Evolutionary conservation across 2,888 invertebrate species (phyloP).

Genomic region (Lepidochrysops patricia): DNA sequence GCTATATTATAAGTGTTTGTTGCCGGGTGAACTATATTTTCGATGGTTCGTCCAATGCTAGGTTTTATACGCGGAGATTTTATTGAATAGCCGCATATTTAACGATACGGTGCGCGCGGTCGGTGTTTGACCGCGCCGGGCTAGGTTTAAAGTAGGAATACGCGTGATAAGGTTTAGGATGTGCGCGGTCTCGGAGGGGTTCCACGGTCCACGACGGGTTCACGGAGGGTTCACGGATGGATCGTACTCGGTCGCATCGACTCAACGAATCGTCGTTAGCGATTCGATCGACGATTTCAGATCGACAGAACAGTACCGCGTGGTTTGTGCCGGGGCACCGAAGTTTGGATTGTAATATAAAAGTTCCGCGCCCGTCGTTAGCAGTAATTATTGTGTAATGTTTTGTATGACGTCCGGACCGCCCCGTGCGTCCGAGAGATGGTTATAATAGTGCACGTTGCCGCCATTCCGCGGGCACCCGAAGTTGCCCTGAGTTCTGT

Average conservation of each 20-base stretch:
- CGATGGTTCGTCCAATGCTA: constrained; percentile 54
- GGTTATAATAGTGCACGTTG: constrained; percentile 21
- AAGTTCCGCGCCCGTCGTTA: constrained; percentile 16
- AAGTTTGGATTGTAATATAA: constrained; percentile 3
- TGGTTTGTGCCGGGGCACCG: no score
- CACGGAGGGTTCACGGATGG: no score
- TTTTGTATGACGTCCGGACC: constrained; percentile 43
- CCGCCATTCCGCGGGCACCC: constrained; percentile 4
- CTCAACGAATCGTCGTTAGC: background rate
- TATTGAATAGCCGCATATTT: constrained; percentile 67
- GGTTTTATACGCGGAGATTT: constrained; percentile 67
- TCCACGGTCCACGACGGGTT: no score
- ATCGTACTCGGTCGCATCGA: no score
- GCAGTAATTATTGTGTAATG: constrained; percentile 42
- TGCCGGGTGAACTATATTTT: constrained; percentile 41
- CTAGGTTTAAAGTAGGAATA: constrained; percentile 27
- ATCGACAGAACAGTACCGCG: background rate
- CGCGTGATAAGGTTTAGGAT: constrained; percentile 23
- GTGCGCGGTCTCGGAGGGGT: background rate
- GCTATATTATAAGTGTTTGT: constrained; percentile 28
- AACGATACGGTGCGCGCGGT: constrained; percentile 34
- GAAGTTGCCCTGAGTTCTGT: constrained; percentile 4
- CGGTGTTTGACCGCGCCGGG: background rate
- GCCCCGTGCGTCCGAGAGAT: background rate
- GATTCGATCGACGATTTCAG: background rate